These are phyloP conservation scores for Ips nitidus DNA, from an alignment of 1,140 invertebrate species.

Conservation along the genomic window DNA sequence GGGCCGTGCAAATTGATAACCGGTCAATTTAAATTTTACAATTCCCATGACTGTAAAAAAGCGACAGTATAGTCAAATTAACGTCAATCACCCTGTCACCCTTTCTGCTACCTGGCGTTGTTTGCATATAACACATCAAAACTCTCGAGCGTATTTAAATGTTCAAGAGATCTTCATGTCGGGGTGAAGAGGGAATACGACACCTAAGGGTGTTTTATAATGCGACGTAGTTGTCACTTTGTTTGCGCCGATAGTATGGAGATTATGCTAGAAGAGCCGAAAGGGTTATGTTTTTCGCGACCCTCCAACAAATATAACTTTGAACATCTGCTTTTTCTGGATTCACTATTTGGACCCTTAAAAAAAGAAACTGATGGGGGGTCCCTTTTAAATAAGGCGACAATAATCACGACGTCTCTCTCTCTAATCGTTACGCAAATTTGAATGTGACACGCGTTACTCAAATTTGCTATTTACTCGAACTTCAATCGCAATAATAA, in stretches of 20 bases:
- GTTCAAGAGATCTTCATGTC: conserved; percentile 25
- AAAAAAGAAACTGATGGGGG: no score
- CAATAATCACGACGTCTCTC: no score
- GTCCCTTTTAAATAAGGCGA: no score
- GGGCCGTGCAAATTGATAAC: conserved; percentile 22
- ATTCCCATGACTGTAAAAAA: conserved; percentile 17
- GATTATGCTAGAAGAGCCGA: conserved; percentile 12
- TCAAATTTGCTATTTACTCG: conserved; percentile 5
- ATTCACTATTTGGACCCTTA: no score
- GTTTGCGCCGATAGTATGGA: conserved; percentile 26
- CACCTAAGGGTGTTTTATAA: conserved; percentile 18
- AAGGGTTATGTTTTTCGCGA: not conserved
- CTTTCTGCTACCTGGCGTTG: conserved; percentile 10
- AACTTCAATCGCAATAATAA: conserved; percentile 4
- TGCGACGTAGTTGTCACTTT: conserved; percentile 24
- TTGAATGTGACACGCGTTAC: not conserved
- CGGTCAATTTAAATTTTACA: conserved; percentile 8
- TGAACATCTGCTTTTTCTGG: no score
- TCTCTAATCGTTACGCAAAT: not conserved
- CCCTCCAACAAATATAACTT: no score
- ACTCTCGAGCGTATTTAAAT: conserved; percentile 30
- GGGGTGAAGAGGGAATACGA: conserved; percentile 24
- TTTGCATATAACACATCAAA: conserved; percentile 31
- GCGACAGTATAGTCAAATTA: not conserved
- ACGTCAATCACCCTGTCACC: conserved; percentile 14